phyloP scores from a whole-genome alignment of 2,113 vertebrate genomes.

The Caracal caracal region DNA sequence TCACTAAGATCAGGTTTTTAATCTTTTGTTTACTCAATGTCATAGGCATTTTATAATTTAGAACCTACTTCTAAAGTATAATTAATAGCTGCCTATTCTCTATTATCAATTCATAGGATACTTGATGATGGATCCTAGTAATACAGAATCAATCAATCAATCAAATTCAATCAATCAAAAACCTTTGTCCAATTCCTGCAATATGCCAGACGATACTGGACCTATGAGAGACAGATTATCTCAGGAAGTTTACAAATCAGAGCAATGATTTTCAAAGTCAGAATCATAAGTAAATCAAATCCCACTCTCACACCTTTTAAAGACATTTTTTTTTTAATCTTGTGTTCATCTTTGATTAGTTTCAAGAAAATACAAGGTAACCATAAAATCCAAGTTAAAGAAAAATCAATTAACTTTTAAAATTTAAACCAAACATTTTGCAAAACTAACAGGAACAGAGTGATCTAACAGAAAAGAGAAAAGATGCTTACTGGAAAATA shows the following conservation, averaged over 20 bases:
- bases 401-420: slow-evolving; percentile 20
- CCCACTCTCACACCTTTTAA: background rate
- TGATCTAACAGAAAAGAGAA: background rate
- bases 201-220: background rate
- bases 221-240: background rate
- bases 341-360: background rate
- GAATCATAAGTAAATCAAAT: background rate
- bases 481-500: background rate
- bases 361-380: background rate
- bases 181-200: background rate
- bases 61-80: background rate
- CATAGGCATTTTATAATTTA: background rate
- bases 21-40: slow-evolving; percentile 3
- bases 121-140: background rate
- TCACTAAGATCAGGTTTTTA: background rate
- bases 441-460: background rate
- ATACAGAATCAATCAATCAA: background rate
- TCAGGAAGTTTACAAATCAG: slow-evolving; percentile 1
- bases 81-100: background rate
- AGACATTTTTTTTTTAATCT: background rate
- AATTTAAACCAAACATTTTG: background rate
- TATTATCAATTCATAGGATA: background rate
- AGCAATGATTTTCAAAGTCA: background rate
- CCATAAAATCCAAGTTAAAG: slow-evolving; percentile 12
- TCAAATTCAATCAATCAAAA: background rate